A percentile compares a stretch with the other conserved stretches of the same genome.
Conservation (phyloP, 2,113 vertebrate genomes). For the Vanacampus margaritifer region DNA sequence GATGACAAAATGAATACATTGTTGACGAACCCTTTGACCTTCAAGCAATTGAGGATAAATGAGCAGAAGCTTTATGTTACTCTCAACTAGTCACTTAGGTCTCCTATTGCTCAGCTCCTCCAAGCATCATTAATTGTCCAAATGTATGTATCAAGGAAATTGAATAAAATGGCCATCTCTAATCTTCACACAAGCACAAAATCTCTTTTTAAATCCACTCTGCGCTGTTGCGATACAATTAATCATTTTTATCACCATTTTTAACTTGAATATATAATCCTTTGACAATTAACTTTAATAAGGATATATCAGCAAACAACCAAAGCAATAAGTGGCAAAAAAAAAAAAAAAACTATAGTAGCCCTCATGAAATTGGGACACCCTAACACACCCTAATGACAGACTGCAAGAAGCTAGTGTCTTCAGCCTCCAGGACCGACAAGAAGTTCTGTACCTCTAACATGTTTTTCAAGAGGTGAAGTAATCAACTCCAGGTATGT, state of each 20-base stretch:
- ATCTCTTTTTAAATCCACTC: not conserved
- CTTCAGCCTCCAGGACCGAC: conserved; percentile 23
- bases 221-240: not conserved
- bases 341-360: too few relatives aligned
- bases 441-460: conserved; percentile 39
- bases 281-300: not conserved
- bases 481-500: conserved; percentile 35
- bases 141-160: not conserved
- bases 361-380: conserved; percentile 25
- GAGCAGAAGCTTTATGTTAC: too few relatives aligned
- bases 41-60: too few relatives aligned
- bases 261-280: not conserved
- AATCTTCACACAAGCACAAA: not conserved
- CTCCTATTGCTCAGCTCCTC: too few relatives aligned
- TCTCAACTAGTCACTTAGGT: too few relatives aligned
- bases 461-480: conserved; percentile 33
- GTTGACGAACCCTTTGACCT: too few relatives aligned
- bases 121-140: not conserved
- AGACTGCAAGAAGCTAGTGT: conserved; percentile 30
- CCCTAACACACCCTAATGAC: conserved; percentile 1
- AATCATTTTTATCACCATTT: not conserved
- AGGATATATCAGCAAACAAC: not conserved
- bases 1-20: too few relatives aligned
- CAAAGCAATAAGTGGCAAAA: not conserved
- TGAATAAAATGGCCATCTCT: too few relatives aligned